Conservation (phyloP, 2,888 invertebrate genomes). For the Cheilosia scutellata region DNA sequence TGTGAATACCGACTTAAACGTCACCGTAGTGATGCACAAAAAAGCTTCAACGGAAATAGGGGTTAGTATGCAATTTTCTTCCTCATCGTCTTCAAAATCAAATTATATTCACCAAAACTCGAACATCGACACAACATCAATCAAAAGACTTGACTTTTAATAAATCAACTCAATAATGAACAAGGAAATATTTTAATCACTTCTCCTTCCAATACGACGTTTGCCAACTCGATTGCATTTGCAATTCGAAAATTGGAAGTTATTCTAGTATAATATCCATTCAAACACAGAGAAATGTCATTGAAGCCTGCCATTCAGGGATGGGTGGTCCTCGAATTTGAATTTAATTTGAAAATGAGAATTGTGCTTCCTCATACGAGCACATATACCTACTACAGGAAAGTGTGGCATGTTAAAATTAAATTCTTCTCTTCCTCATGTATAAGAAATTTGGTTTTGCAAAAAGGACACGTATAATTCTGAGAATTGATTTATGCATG, state of each 20-base stretch:
- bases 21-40: no score
- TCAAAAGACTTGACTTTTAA: constrained; percentile 46
- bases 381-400: background rate
- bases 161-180: constrained; percentile 19
- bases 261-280: background rate
- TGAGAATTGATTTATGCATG: no score
- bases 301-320: constrained; percentile 2
- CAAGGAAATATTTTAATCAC: constrained; percentile 24
- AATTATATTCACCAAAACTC: no score
- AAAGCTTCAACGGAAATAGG: no score
- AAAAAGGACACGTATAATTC: background rate
- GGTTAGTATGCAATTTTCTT: no score
- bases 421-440: background rate
- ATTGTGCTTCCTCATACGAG: background rate
- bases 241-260: constrained; percentile 6
- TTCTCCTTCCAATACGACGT: background rate
- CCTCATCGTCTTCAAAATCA: no score
- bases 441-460: background rate
- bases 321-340: constrained; percentile 7
- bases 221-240: constrained; percentile 14
- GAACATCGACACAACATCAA: constrained; percentile 6
- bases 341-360: constrained; percentile 30
- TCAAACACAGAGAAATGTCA: background rate
- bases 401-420: constrained; percentile 9
- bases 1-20: no score